Percentiles rank a stretch among this genome's conserved stretches.
Conservation (phyloP, 1,140 invertebrate genomes). For the Euwallacea similis region DNA sequence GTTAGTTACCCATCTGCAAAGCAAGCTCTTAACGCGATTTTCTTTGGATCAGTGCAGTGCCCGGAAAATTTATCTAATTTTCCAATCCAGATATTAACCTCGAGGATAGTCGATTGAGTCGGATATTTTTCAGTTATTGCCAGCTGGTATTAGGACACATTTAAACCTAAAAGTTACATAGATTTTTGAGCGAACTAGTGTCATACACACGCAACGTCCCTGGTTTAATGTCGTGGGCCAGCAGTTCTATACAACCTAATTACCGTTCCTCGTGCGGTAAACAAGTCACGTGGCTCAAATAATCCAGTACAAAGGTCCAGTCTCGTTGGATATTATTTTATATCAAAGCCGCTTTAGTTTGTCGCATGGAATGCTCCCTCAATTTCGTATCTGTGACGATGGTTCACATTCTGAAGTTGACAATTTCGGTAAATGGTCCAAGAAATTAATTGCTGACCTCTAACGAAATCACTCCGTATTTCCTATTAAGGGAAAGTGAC, state of each 20-base stretch:
- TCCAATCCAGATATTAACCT: neutral
- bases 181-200: no score
- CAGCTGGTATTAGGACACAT: no score
- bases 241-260: constrained; percentile 12
- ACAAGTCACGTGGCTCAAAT: constrained; percentile 23
- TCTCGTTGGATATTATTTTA: constrained; percentile 9
- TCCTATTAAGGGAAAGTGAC: constrained; percentile 10
- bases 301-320: constrained; percentile 20
- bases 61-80: constrained; percentile 6
- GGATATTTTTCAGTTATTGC: no score
- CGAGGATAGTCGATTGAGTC: no score
- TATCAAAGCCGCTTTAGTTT: constrained; percentile 15
- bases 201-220: neutral
- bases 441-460: no score
- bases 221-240: constrained; percentile 7
- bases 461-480: no score
- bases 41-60: constrained; percentile 11
- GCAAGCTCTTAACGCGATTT: constrained; percentile 12
- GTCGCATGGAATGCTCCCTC: neutral
- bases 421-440: no score
- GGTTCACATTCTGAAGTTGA: no score
- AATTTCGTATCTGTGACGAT: no score
- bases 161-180: no score
- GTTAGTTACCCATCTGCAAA: constrained; percentile 22
- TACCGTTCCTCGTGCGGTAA: constrained; percentile 12